Base-by-base conservation (phyloP, 2,113 vertebrate species). In the Cyphomyrus discorhynchus region DNA sequence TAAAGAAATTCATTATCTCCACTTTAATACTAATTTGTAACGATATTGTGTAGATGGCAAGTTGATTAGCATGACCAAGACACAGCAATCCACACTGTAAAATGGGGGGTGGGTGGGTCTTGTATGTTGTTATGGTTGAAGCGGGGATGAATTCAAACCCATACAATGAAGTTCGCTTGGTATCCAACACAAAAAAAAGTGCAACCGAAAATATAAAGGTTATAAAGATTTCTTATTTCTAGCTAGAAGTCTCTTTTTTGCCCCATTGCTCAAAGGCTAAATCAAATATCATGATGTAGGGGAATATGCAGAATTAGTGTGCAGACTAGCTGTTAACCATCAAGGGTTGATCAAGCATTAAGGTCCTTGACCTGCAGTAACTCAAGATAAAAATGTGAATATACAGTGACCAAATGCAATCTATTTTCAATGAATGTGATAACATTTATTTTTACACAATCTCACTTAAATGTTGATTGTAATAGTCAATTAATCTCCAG, bases 401-500 rank as follows among this genome's bases (percentile, higher is more conserved):
- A 56, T 87, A 47, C 85, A 53, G 31, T 45, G 42, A 6, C 19
- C 42, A 89, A 58, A 85, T 85, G 35, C 21, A 52, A 35, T 58
- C 42, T 62, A 31, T 62, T 62, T 46, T 88, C 87, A 52, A 45
- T 70, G 45, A 86, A 49, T 31, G 82, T 87, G 31, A 35, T 52
- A 45, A 90, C 84, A 52, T 87, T 46, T 53, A 46, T 66, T 89
- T 88, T 74, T 77, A 70, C 88, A 58, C 42, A 83, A 83, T 9
- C 39, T 24, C 53, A 21, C 77, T 42, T 27, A 35, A 62, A 89
- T 58, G 50, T 83, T 66, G 85, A 92, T 91, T 89, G 87, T 89
- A 90, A 92, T 91, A 85, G 90, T 89, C 90, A 93, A 92, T 93
- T 88, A 82, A 93, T 91, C 58, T 91, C 91, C 89, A 19, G 90